Percentiles rank a stretch among this genome's conserved stretches.
Conservation (phyloP, 2,888 invertebrate species). For the Griposia aprilina region DNA sequence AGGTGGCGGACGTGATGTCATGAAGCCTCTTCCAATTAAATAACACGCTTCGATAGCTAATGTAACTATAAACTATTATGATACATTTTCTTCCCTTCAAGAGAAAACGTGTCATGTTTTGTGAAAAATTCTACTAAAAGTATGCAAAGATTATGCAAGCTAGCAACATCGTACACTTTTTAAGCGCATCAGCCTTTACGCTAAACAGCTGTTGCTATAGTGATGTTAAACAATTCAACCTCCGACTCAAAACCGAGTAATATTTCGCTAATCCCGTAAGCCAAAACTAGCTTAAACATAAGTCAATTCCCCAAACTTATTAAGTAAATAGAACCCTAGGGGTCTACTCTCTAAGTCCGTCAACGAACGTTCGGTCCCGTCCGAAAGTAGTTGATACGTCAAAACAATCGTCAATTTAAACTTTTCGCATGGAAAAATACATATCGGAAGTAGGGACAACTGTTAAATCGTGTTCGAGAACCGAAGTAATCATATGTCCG, state of each 20-base stretch:
- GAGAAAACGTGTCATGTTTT: neutral
- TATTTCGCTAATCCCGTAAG: conserved; percentile 32
- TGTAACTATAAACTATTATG: neutral
- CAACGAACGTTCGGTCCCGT: no score
- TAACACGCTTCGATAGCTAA: no score
- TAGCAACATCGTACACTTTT: neutral
- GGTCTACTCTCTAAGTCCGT: no score
- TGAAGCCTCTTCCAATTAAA: no score
- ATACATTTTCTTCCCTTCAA: neutral
- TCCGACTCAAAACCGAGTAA: conserved; percentile 7
- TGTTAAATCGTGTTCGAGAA: no score
- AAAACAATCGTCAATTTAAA: no score
- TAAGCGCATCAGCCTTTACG: neutral
- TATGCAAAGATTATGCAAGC: neutral
- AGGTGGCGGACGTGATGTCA: no score
- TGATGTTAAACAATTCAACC: neutral
- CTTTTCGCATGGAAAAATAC: no score
- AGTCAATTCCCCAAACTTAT: conserved; percentile 72
- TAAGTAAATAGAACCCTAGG: conserved; percentile 71
- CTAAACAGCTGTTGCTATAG: neutral
- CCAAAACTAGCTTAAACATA: conserved; percentile 49
- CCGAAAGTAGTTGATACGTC: no score
- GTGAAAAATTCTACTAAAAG: neutral
- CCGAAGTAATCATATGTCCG: no score
- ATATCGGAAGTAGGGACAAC: no score